These are phyloP conservation scores for Drosophila virilis DNA, from an alignment of 1,140 invertebrate species.

Conservation along the genomic window DNA sequence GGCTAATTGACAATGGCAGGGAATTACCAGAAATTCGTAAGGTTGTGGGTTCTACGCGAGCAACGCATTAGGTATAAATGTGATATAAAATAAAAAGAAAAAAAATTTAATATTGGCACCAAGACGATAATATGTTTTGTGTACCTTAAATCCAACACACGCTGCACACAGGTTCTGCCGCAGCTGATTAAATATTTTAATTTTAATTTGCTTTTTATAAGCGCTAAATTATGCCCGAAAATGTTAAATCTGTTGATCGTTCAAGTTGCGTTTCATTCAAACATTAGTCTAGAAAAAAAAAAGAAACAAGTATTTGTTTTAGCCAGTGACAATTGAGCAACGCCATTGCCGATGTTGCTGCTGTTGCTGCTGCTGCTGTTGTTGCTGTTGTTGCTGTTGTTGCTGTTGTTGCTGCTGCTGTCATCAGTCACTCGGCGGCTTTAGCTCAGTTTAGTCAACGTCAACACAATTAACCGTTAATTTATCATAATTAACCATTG, in stretches of 20 bases:
- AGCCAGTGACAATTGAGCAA: conserved; percentile 25
- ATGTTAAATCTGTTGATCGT: conserved; percentile 55
- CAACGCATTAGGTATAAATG: neutral
- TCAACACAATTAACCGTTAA: conserved; percentile 81
- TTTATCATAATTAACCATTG: conserved; percentile 83
- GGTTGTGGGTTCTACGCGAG: neutral
- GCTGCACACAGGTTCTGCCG: conserved; percentile 9
- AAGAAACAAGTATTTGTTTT: conserved; percentile 8
- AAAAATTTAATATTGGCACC: conserved; percentile 1
- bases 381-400: neutral
- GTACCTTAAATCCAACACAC: neutral
- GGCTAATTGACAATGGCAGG: conserved; percentile 45
- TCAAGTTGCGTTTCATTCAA: conserved; percentile 31
- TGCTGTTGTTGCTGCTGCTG: conserved; percentile 14
- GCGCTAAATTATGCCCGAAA: conserved; percentile 38
- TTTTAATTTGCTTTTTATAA: conserved; percentile 56
- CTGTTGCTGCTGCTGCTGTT: neutral
- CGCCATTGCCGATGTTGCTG: conserved; percentile 14
- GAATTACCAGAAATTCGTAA: conserved; percentile 21
- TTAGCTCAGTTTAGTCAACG: conserved; percentile 68
- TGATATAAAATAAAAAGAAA: neutral
- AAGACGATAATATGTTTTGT: conserved; percentile 3
- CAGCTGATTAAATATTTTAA: conserved; percentile 76
- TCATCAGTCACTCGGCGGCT: conserved; percentile 28
- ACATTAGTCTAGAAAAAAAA: conserved; percentile 4